Conservation (phyloP, 2,113 vertebrate species). For the Malaclemys terrapin region DNA sequence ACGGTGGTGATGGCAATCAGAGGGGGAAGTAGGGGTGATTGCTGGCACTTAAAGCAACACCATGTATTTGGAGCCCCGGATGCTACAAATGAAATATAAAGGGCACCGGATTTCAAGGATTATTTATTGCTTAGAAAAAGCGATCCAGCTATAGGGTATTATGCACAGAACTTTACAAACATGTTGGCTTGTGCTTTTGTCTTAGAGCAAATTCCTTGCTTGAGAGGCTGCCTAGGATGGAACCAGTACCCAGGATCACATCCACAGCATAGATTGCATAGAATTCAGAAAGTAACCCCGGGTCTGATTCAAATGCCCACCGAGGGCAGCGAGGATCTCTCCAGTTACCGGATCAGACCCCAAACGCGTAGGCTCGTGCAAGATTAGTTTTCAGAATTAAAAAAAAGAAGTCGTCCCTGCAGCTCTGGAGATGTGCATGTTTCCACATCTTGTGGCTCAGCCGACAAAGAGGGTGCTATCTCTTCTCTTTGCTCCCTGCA, state of each 20-base stretch:
- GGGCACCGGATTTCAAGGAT: neutral
- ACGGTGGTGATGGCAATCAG: neutral
- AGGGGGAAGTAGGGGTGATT: neutral
- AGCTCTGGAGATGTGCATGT: no score
- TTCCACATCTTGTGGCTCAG: no score
- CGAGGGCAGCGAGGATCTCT: conserved; percentile 33
- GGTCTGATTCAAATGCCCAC: conserved; percentile 19
- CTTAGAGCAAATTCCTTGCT: neutral
- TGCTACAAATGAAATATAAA: neutral
- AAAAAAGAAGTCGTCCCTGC: neutral
- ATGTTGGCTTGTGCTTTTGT: neutral
- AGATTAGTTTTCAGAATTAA: conserved; percentile 36
- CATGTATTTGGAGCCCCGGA: neutral
- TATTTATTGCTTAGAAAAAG: neutral
- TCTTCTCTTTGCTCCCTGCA: no score
- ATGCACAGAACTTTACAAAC: neutral
- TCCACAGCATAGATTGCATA: neutral
- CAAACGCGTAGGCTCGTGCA: neutral
- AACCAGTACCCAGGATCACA: neutral
- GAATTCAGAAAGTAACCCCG: neutral
- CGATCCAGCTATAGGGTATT: neutral
- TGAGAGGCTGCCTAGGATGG: neutral
- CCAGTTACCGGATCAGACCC: conserved; percentile 7
- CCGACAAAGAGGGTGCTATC: no score
- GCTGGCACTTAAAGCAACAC: neutral